Percentiles rank a stretch among this genome's conserved stretches.
phyloP scores from a whole-genome alignment of 2,888 invertebrate genomes.

The Drosophila meridiana region DNA sequence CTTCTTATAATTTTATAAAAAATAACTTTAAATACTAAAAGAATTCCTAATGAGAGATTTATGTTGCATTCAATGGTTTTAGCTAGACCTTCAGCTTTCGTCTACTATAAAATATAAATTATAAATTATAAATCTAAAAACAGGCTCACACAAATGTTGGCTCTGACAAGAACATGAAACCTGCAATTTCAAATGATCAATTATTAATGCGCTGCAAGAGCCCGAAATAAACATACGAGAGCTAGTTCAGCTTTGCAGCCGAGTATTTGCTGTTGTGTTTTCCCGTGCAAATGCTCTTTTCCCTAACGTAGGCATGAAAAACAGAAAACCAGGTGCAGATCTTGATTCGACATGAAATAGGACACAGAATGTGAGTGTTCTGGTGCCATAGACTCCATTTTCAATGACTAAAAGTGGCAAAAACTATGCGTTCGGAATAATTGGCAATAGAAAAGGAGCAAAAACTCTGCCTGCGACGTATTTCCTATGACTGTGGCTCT shows the following conservation, averaged over 20 bases:
- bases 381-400: neutral
- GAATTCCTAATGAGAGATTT: no score
- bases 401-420: conserved; percentile 19
- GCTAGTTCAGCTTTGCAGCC: neutral
- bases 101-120: no score
- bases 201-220: neutral
- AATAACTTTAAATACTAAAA: no score
- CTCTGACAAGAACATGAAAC: neutral
- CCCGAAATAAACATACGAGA: neutral
- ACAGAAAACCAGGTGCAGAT: neutral
- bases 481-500: neutral
- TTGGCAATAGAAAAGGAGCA: conserved; percentile 22
- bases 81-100: no score
- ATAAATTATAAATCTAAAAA: neutral
- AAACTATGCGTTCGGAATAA: conserved; percentile 38
- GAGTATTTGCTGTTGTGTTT: neutral
- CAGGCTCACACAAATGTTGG: neutral
- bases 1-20: no score
- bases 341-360: conserved; percentile 6
- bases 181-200: neutral
- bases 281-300: neutral
- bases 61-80: no score
- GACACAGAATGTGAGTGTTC: neutral
- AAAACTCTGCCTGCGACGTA: neutral
- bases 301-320: no score